A percentile compares a stretch with the other conserved stretches of the same genome.
These are phyloP conservation scores for Harpagoxenus sublaevis DNA, from an alignment of 2,888 invertebrate species.

Conservation along the genomic window DNA sequence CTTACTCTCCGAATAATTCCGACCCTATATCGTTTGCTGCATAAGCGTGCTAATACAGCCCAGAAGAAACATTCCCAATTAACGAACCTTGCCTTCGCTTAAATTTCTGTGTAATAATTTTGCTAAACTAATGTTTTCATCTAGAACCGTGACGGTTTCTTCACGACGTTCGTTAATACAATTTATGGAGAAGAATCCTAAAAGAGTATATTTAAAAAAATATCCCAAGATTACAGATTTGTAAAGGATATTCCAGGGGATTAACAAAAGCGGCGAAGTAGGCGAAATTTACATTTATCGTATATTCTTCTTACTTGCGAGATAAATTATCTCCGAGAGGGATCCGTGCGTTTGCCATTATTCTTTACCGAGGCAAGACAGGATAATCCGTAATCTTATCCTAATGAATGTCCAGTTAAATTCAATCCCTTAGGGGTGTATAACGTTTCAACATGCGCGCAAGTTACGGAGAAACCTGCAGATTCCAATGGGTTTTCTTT, in stretches of 20 bases:
- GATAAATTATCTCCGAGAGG: slow-evolving; percentile 42
- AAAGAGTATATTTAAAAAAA: background rate
- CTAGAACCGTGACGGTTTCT: background rate
- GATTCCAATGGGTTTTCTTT: slow-evolving; percentile 41
- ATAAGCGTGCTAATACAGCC: slow-evolving; percentile 22
- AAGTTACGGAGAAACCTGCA: background rate
- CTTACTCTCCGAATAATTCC: slow-evolving; percentile 52
- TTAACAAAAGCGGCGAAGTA: slow-evolving; percentile 14
- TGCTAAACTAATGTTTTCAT: background rate
- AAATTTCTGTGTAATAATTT: slow-evolving; percentile 5
- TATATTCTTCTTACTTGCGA: slow-evolving; percentile 34
- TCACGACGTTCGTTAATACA: background rate
- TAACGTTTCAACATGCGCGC: slow-evolving; percentile 23
- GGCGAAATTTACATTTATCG: slow-evolving; percentile 45
- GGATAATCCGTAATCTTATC: slow-evolving; percentile 47
- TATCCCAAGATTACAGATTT: slow-evolving; percentile 9
- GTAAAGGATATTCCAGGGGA: slow-evolving; percentile 13
- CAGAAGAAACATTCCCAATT: slow-evolving; percentile 41
- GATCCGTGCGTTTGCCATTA: slow-evolving; percentile 43
- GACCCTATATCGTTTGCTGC: slow-evolving; percentile 23
- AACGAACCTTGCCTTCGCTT: slow-evolving; percentile 1
- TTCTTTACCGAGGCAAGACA: slow-evolving; percentile 31
- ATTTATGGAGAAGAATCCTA: background rate
- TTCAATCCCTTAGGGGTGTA: slow-evolving; percentile 30
- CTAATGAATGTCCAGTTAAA: slow-evolving; percentile 52